Evolutionary conservation across 2,797 vertebrate genomes (phyloP).

Genomic region (Columba guinea): DNA sequence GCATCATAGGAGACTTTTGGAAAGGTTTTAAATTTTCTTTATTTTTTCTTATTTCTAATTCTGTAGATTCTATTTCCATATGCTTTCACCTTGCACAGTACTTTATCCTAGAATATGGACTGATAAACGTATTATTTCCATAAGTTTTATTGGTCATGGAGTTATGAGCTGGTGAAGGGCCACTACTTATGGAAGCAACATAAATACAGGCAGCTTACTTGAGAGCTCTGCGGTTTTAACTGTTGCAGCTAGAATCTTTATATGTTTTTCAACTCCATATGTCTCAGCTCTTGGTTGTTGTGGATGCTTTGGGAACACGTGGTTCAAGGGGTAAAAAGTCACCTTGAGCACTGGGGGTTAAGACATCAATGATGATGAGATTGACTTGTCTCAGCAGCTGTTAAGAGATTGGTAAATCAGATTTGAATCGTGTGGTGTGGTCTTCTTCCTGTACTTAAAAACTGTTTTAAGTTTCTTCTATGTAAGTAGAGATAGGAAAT

Average conservation of each 20-base stretch:
- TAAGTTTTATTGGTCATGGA: not conserved
- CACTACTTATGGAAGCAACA: not conserved
- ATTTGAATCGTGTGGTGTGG: not conserved
- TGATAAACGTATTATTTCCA: constrained; percentile 21
- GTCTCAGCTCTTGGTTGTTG: not conserved
- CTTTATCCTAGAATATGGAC: not conserved
- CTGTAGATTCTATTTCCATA: not conserved
- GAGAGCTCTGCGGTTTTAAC: not conserved
- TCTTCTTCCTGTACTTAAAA: not conserved
- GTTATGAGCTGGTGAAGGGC: not conserved
- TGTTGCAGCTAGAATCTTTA: not conserved
- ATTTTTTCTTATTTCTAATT: not conserved
- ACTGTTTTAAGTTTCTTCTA: not conserved
- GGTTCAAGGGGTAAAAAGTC: not conserved
- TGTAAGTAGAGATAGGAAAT: not conserved
- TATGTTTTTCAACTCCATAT: not conserved
- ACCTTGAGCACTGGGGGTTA: not conserved
- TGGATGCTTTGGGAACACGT: not conserved
- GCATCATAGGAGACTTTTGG: not conserved
- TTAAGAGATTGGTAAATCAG: not conserved
- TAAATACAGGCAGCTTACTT: not conserved
- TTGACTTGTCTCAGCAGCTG: not conserved
- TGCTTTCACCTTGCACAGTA: not conserved
- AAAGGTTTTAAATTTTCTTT: not conserved
- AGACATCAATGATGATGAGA: rapidly evolving